These are phyloP conservation scores for Sebastes kiyomatsui DNA, from an alignment of 2,797 vertebrate genomes.

Conservation along the genomic window DNA sequence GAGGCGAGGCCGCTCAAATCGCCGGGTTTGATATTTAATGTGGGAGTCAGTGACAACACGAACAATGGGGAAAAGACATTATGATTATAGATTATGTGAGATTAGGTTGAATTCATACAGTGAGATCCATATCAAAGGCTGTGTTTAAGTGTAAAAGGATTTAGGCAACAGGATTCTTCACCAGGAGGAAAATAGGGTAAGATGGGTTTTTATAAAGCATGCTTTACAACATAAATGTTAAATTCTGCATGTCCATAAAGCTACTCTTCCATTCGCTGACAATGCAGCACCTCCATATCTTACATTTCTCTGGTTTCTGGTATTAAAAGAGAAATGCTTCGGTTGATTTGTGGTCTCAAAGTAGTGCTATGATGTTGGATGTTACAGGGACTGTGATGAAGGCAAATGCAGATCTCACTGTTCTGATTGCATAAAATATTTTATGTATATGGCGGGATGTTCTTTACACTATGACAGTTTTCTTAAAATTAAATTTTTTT, in stretches of 20 bases:
- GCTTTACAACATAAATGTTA: background rate
- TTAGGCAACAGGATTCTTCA: background rate
- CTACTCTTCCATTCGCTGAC: background rate
- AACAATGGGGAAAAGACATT: conserved; percentile 32
- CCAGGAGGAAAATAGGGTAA: background rate
- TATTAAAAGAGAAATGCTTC: background rate
- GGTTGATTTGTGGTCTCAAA: background rate
- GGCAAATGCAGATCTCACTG: too few species aligned
- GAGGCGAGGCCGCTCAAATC: conserved; percentile 7
- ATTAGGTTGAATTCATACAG: conserved; percentile 11
- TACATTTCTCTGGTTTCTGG: background rate
- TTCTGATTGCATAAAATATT: too few species aligned
- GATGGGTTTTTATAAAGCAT: background rate
- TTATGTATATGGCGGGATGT: too few species aligned
- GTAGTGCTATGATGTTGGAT: too few species aligned
- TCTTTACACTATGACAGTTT: too few species aligned
- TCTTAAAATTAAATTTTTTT: accelerated
- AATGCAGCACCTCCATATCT: background rate
- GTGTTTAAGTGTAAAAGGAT: background rate
- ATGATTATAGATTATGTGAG: conserved; percentile 34
- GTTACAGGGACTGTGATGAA: too few species aligned
- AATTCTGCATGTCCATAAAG: background rate
- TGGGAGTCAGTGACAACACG: conserved; percentile 8
- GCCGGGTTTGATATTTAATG: conserved; percentile 13
- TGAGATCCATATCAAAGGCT: background rate